Percentiles rank a stretch among this genome's conserved stretches.
Evolutionary conservation across 2,888 invertebrate species (phyloP).

Genomic region (Panzeria rudis): DNA sequence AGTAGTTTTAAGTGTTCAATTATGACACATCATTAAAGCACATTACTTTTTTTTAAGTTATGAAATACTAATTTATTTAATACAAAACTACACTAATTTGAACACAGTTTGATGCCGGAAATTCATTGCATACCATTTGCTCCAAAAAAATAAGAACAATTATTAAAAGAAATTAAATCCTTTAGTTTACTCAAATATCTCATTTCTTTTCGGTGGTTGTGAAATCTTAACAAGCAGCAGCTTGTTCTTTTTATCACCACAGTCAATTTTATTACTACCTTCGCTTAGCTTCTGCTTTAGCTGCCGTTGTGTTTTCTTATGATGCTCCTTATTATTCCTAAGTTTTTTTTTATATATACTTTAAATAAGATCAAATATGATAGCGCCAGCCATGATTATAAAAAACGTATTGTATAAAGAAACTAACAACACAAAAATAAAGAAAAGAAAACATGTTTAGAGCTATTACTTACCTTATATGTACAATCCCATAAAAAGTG

Average conservation of each 20-base stretch:
- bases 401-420: slow-evolving; percentile 17
- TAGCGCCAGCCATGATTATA: slow-evolving; percentile 79
- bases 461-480: slow-evolving; percentile 70
- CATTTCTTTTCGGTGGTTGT: slow-evolving; percentile 27
- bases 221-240: slow-evolving; percentile 56
- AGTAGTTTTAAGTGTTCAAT: slow-evolving; percentile 44
- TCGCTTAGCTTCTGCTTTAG: slow-evolving; percentile 72
- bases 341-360: slow-evolving; percentile 37
- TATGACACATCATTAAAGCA: slow-evolving; percentile 63
- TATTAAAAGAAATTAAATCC: slow-evolving; percentile 59
- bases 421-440: slow-evolving; percentile 39
- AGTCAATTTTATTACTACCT: slow-evolving; percentile 72
- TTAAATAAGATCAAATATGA: slow-evolving; percentile 82
- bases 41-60: not conserved
- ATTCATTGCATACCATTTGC: slow-evolving; percentile 68
- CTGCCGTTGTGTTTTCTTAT: slow-evolving; percentile 64
- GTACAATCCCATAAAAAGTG: slow-evolving; percentile 59
- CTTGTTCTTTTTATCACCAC: slow-evolving; percentile 64
- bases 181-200: slow-evolving; percentile 44
- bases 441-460: slow-evolving; percentile 69
- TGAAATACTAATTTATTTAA: slow-evolving; percentile 22
- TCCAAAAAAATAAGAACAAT: slow-evolving; percentile 30
- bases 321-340: slow-evolving; percentile 59
- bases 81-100: slow-evolving; percentile 55
- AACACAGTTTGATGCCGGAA: slow-evolving; percentile 69